Percentiles rank a stretch among this genome's conserved stretches.
Conservation (phyloP, 2,888 invertebrate genomes). For the Fragum sueziense region DNA sequence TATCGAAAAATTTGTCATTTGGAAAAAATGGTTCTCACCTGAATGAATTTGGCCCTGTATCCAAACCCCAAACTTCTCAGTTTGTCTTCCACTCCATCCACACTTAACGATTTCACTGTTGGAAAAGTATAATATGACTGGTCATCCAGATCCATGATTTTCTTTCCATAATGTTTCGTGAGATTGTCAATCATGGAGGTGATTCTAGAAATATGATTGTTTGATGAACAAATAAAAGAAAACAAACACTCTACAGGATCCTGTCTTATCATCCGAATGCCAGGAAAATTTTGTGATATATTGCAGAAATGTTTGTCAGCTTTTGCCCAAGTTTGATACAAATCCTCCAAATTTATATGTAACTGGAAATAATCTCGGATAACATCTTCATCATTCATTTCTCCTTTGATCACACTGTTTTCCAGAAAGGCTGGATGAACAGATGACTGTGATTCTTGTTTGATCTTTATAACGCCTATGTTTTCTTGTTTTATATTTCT, state of each 20-base stretch:
- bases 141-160: slow-evolving; percentile 87
- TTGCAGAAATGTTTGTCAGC: slow-evolving; percentile 89
- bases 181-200: slow-evolving; percentile 95
- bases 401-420: not conserved
- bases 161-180: slow-evolving; percentile 90
- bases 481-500: not conserved
- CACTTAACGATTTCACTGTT: slow-evolving; percentile 79
- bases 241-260: slow-evolving; percentile 96
- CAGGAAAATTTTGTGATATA: slow-evolving; percentile 86
- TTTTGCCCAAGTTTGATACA: slow-evolving; percentile 89
- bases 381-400: slow-evolving; percentile 35
- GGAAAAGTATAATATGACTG: slow-evolving; percentile 91
- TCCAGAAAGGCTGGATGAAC: not conserved
- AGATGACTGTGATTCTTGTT: not conserved
- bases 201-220: slow-evolving; percentile 96
- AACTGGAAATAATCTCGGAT: slow-evolving; percentile 90
- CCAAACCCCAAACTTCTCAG: slow-evolving; percentile 86
- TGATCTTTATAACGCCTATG: not conserved
- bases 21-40: too few relatives aligned
- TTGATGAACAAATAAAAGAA: slow-evolving; percentile 98
- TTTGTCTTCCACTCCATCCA: slow-evolving; percentile 87
- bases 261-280: slow-evolving; percentile 95
- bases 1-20: too few relatives aligned
- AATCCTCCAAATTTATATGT: slow-evolving; percentile 87
- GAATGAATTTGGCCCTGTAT: slow-evolving; percentile 85